These are phyloP conservation scores for Antigone vipio DNA, from an alignment of 2,113 vertebrate species.

Conservation along the genomic window DNA sequence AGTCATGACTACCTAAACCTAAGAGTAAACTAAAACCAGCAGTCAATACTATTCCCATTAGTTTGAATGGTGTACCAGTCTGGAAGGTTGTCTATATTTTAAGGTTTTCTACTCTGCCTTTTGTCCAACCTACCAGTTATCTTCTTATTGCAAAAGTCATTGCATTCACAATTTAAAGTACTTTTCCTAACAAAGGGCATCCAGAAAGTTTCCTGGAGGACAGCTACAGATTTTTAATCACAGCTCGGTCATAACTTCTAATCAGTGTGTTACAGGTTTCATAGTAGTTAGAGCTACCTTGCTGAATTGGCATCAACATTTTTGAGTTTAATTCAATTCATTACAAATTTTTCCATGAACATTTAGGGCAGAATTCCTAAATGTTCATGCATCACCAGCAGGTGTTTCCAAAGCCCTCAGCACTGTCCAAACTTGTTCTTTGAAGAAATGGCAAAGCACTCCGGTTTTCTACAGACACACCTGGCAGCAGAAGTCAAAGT, in stretches of 20 bases:
- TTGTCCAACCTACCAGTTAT: neutral
- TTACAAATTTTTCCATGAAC: neutral
- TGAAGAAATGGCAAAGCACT: neutral
- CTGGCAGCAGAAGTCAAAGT: neutral
- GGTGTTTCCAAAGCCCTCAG: neutral
- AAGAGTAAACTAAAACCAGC: neutral
- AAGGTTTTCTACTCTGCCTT: neutral
- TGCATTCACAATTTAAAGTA: neutral
- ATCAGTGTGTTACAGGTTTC: neutral
- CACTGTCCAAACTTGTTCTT: neutral
- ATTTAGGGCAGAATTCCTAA: neutral
- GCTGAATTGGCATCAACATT: neutral
- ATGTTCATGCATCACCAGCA: neutral
- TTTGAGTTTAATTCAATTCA: neutral
- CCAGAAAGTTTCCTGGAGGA: neutral
- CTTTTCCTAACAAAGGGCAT: neutral
- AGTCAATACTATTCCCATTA: neutral
- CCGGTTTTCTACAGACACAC: neutral
- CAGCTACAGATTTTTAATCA: neutral
- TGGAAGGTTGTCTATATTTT: neutral
- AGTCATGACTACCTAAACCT: neutral
- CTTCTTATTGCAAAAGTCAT: neutral
- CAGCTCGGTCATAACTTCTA: neutral
- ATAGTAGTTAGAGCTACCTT: neutral
- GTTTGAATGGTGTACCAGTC: neutral